Base-by-base conservation (phyloP, 2,113 vertebrate species). In the Heterochromis multidens region DNA sequence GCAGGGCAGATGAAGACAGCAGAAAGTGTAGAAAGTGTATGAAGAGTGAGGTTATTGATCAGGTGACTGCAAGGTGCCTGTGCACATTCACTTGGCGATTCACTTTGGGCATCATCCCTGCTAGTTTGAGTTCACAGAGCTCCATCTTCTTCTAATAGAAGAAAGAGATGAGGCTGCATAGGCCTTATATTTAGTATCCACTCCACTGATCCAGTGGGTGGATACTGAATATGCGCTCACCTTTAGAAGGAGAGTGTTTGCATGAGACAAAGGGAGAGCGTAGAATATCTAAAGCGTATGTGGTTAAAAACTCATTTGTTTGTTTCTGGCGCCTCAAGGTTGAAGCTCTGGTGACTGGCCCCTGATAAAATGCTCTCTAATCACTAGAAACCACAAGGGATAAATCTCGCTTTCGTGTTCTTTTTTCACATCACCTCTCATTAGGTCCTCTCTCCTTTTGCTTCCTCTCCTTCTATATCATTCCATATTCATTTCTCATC, bases 281-380 rank as follows among this genome's bases (percentile, higher is more conserved):
- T 77, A 63, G 74, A 88, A 90, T 89, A 88, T 87, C 37, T 65
- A 70, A 83, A 87, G 85, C 33, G 82, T 81, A 49, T 81, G 76
- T 81, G 85, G 80, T 95, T 93, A 93, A 93, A 94, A 95, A 86
- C 82, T 86, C 25, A 92, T 95, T 94, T 95, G 94, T 95, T 94
- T 94, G 89, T 90, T 91, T 77, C 16, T 84, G 91, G 85, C 93
- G 93, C 92, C 93, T 94, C 93, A 95, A 95, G 95, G 95, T 96
- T 89, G 94, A 95, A 95, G 56, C 88, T 86, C 61, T 87, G 84
- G 89, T 21, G 60, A 94, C 88, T 84, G 85, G 77, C 74, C 65
- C 77, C 89, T 89, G 91, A 94, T 93, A 91, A 95, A 95, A 92
- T 9, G 29, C 85, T 88, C 88, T 83, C 88, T 95, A 95, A 95